Evolutionary conservation across 2,797 vertebrate genomes (phyloP).

Genomic region (Huso huso): DNA sequence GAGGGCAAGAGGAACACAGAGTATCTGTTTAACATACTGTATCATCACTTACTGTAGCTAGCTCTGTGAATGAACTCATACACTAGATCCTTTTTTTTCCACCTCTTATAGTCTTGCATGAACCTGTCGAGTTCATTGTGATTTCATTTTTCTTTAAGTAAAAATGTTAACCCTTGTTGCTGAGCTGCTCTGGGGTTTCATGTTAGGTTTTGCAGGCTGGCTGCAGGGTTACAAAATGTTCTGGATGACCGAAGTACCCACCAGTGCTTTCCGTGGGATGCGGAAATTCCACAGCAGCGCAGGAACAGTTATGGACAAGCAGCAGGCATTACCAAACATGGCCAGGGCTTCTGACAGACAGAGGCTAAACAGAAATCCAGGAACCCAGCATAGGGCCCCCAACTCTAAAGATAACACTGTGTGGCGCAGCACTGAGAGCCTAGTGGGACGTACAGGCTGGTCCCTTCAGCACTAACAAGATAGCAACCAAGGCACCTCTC

Average conservation of each 20-base stretch:
- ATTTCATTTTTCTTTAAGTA: no score
- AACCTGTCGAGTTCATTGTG: no score
- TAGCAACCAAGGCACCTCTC: conserved; percentile 14
- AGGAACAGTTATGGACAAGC: conserved; percentile 29
- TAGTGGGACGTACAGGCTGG: background rate
- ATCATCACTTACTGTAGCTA: background rate
- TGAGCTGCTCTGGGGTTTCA: no score
- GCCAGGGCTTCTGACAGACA: conserved; percentile 51
- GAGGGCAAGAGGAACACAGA: background rate
- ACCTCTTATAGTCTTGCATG: no score
- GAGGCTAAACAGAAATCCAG: conserved; percentile 49
- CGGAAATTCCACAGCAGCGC: background rate
- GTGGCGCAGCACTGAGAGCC: no score
- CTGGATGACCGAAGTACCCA: background rate
- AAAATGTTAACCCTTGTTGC: no score
- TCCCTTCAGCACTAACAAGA: conserved; percentile 17
- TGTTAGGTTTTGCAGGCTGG: no score
- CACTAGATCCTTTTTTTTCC: no score
- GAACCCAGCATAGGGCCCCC: conserved; percentile 5
- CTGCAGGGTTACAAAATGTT: background rate
- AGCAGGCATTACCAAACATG: conserved; percentile 65
- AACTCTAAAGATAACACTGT: background rate
- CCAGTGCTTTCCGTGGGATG: background rate
- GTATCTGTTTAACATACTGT: background rate
- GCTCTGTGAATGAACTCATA: background rate